Evolutionary conservation across 2,888 invertebrate genomes (phyloP), one percentile per base, ranked within the genome.

Genomic region (Odiellus spinosus): DNA sequence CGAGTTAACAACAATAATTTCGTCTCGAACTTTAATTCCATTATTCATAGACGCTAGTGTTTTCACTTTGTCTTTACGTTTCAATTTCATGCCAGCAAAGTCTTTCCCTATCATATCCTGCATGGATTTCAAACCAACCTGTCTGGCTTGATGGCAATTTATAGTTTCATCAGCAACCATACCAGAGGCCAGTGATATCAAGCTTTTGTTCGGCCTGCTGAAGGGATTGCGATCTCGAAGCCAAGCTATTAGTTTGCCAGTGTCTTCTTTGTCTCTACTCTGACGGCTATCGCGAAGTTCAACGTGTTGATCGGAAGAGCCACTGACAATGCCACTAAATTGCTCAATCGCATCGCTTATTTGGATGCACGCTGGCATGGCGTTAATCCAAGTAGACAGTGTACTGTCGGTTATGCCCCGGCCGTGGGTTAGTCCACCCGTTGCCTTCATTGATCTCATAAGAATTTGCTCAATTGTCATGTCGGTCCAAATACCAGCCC

Each of bases 401-500:
- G 41, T 32, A 15, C 21, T 34, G 8, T 47, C 42, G 4, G 41
- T 42, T n/a, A 49, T 38, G 11, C 46, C 46, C 1, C 49, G 12
- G n/a, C 46, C 46, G 2, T 38, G 12, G 6, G 49, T 46, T 8
- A 49, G 35, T 12, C 46, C 49, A n/a, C 49, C 39, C n/a, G 10
- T 11, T 21, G 11, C 42, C 21, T 47, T 49, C 39, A 46, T 42
- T 3, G 15, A n/a, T 3, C 40, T 26, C 48, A 47, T 48, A 18
- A 46, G 34, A 12, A 19, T 26, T 20, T 47, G 48, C 26, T 48
- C 44, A 32, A 48, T 46, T 3, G 45, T 46, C 40, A 48, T 47
- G 40, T 48, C 48, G 11, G 39, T 21, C 45, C 46, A 48, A 8
- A 45, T 21, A 32, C 48, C 45, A 2, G 45, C 12, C 48, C 48